Evolutionary conservation across 1,140 invertebrate genomes (phyloP).

Genomic region (Coenobita brevimanus): DNA sequence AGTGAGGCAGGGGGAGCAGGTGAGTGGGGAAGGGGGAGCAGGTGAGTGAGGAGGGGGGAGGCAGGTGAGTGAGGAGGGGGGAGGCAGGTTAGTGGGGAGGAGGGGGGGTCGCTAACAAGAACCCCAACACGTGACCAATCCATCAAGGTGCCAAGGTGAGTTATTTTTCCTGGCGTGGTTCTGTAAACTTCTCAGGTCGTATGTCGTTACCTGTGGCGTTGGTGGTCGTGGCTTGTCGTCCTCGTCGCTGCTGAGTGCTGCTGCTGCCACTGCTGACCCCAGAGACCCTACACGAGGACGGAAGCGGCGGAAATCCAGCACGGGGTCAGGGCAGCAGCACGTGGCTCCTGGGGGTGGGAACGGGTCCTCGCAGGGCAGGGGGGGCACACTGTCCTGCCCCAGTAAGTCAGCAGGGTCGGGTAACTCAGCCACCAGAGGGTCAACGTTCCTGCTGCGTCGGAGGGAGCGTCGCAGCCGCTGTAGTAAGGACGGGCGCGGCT

Average conservation of each 20-base stretch:
- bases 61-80: not conserved
- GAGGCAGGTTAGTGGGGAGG: not conserved
- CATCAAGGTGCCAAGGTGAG: too few relatives aligned
- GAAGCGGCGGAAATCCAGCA: conserved; percentile 49
- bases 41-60: too few relatives aligned
- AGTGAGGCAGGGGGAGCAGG: too few relatives aligned
- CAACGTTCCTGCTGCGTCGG: conserved; percentile 39
- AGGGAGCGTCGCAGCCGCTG: conserved; percentile 46
- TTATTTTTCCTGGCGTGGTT: too few relatives aligned
- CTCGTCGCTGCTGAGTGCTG: conserved; percentile 37
- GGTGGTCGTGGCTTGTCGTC: conserved; percentile 35
- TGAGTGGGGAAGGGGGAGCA: not conserved
- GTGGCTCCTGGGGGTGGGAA: not conserved
- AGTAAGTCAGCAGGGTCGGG: conserved; percentile 16
- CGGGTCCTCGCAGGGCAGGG: not conserved
- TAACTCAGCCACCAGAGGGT: conserved; percentile 37
- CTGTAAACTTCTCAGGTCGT: too few relatives aligned
- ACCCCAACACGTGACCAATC: too few relatives aligned
- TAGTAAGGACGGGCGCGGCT: conserved; percentile 41
- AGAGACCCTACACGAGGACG: conserved; percentile 42
- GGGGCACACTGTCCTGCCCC: not conserved
- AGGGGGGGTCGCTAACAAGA: not conserved
- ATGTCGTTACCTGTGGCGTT: conserved; percentile 46
- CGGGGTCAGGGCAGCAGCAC: conserved; percentile 50
- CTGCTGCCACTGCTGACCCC: conserved; percentile 30